Evolutionary conservation across 2,797 vertebrate genomes (phyloP).

Genomic region (Pantherophis vulpinus): DNA sequence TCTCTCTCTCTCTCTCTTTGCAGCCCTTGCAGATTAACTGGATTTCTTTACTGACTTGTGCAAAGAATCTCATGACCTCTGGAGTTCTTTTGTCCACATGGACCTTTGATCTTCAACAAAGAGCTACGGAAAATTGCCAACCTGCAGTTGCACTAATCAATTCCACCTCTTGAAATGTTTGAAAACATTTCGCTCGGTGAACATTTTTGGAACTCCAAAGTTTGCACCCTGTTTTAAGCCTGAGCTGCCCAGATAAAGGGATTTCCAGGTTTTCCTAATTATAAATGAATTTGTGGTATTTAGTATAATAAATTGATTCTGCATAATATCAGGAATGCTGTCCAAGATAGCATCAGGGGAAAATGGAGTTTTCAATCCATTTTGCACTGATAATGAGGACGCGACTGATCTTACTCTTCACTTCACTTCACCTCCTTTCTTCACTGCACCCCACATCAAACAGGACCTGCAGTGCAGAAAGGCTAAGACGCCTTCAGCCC

Average conservation of each 20-base stretch:
- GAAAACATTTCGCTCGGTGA: neutral
- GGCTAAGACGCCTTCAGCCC: neutral
- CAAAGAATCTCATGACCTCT: neutral
- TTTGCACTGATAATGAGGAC: neutral
- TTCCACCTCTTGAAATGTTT: neutral
- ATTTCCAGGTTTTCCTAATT: neutral
- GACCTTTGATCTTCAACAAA: neutral
- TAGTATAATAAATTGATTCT: neutral
- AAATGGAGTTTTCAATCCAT: neutral
- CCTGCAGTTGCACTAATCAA: neutral
- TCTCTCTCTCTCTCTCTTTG: neutral
- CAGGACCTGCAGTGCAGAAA: neutral
- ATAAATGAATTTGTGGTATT: neutral
- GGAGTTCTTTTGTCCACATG: neutral
- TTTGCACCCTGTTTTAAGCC: neutral
- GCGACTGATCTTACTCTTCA: neutral
- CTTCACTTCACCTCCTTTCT: neutral
- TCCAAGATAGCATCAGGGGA: neutral
- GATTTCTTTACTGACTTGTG: neutral
- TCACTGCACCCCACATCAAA: neutral
- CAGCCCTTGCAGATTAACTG: neutral
- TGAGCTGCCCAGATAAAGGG: neutral
- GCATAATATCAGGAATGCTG: neutral
- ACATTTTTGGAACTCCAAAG: neutral
- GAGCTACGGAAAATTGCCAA: neutral